Percentiles rank a stretch among this genome's conserved stretches.
These are phyloP conservation scores for Hetaerina titia DNA, from an alignment of 2,888 invertebrate genomes.

Conservation along the genomic window DNA sequence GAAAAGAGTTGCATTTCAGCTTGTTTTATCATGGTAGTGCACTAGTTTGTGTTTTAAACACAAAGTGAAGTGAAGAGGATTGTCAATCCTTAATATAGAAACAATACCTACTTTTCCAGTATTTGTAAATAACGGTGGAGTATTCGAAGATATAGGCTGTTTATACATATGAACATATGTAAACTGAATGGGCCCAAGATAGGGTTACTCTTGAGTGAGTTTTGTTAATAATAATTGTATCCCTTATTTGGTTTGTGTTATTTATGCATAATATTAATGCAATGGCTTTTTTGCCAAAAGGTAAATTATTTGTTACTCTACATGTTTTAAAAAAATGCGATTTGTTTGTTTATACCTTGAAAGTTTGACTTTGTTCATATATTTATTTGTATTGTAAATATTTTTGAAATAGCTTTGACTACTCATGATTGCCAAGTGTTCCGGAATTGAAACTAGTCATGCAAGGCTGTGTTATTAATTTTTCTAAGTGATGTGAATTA, in stretches of 20 bases:
- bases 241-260: neutral
- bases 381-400: neutral
- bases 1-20: neutral
- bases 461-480: slow-evolving; percentile 13
- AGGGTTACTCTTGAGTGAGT: neutral
- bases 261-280: neutral
- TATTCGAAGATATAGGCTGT: neutral
- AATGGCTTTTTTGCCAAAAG: neutral
- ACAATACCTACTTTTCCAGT: slow-evolving; percentile 21
- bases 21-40: slow-evolving; percentile 15
- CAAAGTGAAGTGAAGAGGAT: neutral
- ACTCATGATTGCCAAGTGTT: neutral
- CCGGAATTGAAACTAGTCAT: neutral
- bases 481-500: neutral
- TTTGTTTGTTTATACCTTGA: neutral
- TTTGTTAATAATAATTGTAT: neutral
- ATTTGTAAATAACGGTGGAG: slow-evolving; percentile 3
- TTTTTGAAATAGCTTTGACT: neutral
- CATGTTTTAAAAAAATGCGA: neutral
- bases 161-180: neutral
- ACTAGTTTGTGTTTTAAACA: neutral
- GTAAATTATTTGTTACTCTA: neutral
- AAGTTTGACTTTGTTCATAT: neutral
- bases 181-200: neutral
- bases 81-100: neutral